Conservation (phyloP, 2,113 vertebrate genomes). For the Lynx canadensis region DNA sequence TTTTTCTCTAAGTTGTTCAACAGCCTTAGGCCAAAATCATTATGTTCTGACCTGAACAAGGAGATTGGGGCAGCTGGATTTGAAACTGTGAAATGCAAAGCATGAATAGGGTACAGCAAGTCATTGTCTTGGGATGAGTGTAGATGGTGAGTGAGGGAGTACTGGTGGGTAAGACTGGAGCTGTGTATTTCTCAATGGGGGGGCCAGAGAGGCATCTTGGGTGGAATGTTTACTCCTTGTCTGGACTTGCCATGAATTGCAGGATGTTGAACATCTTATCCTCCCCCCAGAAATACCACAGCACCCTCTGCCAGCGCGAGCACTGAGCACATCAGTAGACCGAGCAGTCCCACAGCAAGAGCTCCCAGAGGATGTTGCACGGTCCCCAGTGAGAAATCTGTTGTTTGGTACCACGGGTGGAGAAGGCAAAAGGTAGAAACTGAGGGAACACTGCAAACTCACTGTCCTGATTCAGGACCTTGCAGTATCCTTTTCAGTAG, state of each 20-base stretch:
- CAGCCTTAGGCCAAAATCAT: conserved; percentile 55
- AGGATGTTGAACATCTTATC: neutral
- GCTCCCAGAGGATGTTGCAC: neutral
- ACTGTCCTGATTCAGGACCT: neutral
- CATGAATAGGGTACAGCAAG: neutral
- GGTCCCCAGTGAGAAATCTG: neutral
- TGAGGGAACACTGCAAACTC: neutral
- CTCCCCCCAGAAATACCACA: neutral
- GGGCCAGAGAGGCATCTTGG: neutral
- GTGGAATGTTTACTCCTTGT: neutral
- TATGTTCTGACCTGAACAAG: conserved; percentile 55
- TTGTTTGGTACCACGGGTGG: neutral
- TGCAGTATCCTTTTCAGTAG: neutral
- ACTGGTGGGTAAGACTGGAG: neutral
- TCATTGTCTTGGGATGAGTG: neutral
- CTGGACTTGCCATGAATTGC: neutral
- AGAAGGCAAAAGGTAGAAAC: neutral
- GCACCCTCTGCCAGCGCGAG: neutral
- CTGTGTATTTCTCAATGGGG: neutral
- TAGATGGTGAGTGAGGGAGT: neutral
- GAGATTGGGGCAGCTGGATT: neutral
- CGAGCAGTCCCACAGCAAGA: neutral
- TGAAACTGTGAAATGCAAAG: conserved; percentile 30
- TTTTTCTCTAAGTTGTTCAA: conserved; percentile 68
- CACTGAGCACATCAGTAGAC: neutral